Evolutionary conservation across 1,140 invertebrate genomes (phyloP).

Genomic region (Zaprionus kolodkinae): DNA sequence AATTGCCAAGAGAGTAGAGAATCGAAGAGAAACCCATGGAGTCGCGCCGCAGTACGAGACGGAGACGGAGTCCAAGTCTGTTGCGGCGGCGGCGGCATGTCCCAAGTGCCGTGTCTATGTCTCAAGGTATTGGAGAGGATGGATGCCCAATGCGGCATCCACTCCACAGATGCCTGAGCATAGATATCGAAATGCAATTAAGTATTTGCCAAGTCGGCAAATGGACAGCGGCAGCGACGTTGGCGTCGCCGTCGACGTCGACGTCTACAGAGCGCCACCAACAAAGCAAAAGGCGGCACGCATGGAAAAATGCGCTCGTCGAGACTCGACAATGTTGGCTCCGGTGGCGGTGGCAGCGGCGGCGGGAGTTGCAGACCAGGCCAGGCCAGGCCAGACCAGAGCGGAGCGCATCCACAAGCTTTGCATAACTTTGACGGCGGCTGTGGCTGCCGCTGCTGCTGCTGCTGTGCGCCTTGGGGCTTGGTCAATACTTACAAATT

Average conservation of each 20-base stretch:
- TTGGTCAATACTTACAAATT: conserved; percentile 83
- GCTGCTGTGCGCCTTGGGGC: conserved; percentile 63
- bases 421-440: conserved; percentile 64
- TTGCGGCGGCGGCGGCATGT: conserved; percentile 14
- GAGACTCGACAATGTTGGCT: conserved; percentile 13
- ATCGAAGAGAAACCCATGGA: neutral
- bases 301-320: conserved; percentile 73
- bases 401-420: conserved; percentile 39
- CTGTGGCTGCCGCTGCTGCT: too few species aligned
- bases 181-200: conserved; percentile 84
- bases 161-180: conserved; percentile 83
- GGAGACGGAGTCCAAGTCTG: neutral
- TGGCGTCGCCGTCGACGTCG: conserved; percentile 11
- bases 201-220: conserved; percentile 82
- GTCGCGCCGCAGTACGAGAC: neutral
- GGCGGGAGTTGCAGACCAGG: conserved; percentile 5
- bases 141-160: conserved; percentile 56
- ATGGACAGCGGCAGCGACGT: conserved; percentile 42
- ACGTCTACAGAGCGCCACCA: conserved; percentile 68
- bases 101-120: conserved; percentile 37
- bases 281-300: conserved; percentile 79
- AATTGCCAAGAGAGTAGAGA: neutral
- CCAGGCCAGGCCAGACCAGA: neutral
- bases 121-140: conserved; percentile 31
- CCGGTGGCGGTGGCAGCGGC: neutral